A percentile compares a stretch with the other conserved stretches of the same genome.
Conservation (phyloP, 2,888 invertebrate genomes). For the Drosophila conformis region DNA sequence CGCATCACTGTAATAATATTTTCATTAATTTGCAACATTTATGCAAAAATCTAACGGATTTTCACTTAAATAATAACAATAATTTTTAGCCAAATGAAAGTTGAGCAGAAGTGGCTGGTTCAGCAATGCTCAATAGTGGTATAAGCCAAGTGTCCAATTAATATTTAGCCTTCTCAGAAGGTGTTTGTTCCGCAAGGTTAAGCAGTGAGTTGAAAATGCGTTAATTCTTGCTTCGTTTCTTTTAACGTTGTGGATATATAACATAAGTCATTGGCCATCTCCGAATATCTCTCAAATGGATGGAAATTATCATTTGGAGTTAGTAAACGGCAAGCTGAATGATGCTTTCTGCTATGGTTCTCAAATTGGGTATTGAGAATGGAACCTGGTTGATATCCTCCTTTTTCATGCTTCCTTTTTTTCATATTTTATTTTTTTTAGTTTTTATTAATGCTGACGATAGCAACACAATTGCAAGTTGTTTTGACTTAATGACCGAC, state of each 20-base stretch:
- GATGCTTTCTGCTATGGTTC: background rate
- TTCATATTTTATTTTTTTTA: background rate
- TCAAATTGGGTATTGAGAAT: background rate
- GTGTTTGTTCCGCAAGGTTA: too few species aligned
- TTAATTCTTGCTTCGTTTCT: too few species aligned
- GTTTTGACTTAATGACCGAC: slow-evolving; percentile 57
- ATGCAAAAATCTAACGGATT: background rate
- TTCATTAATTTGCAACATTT: background rate
- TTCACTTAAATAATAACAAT: background rate
- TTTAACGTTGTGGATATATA: background rate
- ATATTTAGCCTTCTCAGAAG: too few species aligned
- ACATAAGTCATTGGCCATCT: background rate
- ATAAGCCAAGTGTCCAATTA: too few species aligned
- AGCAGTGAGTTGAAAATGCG: too few species aligned
- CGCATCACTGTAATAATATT: background rate
- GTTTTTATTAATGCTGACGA: background rate
- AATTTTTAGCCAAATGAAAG: background rate
- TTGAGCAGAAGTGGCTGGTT: background rate
- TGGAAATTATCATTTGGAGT: background rate
- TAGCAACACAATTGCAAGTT: slow-evolving; percentile 31
- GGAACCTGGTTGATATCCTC: background rate
- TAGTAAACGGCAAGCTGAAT: background rate
- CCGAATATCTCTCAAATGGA: background rate
- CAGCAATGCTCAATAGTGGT: too few species aligned
- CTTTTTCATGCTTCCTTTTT: background rate